Evolutionary conservation across 53 echinoderm and acorn worm genomes (phyloP).

Genomic region (Actinopyga echinites): DNA sequence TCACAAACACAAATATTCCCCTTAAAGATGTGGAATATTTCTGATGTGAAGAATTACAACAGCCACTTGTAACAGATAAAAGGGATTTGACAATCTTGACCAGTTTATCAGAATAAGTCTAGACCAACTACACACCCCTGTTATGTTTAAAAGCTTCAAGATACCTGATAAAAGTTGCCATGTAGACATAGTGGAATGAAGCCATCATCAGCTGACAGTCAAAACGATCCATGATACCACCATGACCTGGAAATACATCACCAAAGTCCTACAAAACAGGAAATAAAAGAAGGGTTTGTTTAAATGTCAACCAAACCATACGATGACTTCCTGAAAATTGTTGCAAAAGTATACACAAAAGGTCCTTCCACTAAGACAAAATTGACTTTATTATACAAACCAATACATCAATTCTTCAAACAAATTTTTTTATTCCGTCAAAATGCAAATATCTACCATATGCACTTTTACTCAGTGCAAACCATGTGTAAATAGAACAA

Average conservation of each 20-base stretch:
- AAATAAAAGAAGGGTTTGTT: not conserved
- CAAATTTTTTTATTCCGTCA: too few species aligned
- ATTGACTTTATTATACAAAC: too few species aligned
- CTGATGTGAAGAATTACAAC: too few species aligned
- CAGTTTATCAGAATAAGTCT: not conserved
- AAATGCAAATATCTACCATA: too few species aligned
- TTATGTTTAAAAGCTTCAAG: too few species aligned
- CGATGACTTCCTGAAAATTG: too few species aligned
- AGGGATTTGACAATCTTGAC: not conserved
- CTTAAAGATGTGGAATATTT: too few species aligned
- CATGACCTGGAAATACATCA: conserved; percentile 97
- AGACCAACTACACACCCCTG: not conserved
- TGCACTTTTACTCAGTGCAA: too few species aligned
- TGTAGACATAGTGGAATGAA: conserved; percentile 95
- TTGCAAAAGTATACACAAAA: not conserved
- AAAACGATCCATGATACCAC: conserved; percentile 99
- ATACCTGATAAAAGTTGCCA: conserved; percentile 94
- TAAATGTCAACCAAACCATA: not conserved
- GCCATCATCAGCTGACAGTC: conserved; percentile 99
- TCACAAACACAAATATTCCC: too few species aligned
- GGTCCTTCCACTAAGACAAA: not conserved
- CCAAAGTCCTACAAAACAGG: conserved; percentile 86
- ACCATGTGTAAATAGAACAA: too few species aligned
- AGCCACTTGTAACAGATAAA: too few species aligned
- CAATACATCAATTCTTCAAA: too few species aligned